Evolutionary conservation across 1,140 invertebrate genomes (phyloP).

Genomic region (Dreissena rostriformis): DNA sequence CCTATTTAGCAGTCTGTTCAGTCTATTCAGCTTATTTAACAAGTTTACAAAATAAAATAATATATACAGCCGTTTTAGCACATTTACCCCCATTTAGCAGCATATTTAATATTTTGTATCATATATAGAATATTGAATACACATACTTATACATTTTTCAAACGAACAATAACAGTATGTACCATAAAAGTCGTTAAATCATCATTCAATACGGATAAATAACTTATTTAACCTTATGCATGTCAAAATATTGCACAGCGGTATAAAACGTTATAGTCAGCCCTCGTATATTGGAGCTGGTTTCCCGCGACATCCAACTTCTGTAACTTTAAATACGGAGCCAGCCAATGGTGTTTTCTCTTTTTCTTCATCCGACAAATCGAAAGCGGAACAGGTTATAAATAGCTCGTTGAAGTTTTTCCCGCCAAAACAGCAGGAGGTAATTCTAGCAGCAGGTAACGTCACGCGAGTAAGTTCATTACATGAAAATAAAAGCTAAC

Average conservation of each 20-base stretch:
- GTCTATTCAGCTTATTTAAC: too few relatives aligned
- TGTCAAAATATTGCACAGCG: not conserved
- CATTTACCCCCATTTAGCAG: too few relatives aligned
- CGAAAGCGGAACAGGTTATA: slow-evolving; percentile 86
- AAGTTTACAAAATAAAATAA: too few relatives aligned
- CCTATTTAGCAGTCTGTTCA: too few relatives aligned
- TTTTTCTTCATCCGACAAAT: slow-evolving; percentile 82
- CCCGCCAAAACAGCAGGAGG: slow-evolving; percentile 91
- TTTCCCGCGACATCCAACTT: slow-evolving; percentile 62
- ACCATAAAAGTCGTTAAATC: too few relatives aligned
- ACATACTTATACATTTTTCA: too few relatives aligned
- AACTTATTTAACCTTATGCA: too few relatives aligned
- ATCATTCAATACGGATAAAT: too few relatives aligned
- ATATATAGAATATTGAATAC: too few relatives aligned
- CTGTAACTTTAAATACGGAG: slow-evolving; percentile 86
- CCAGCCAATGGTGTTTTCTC: slow-evolving; percentile 86
- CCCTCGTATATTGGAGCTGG: slow-evolving; percentile 50
- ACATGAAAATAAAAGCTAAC: slow-evolving; percentile 76
- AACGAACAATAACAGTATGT: too few relatives aligned
- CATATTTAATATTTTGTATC: too few relatives aligned
- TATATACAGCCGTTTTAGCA: too few relatives aligned
- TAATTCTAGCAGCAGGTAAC: slow-evolving; percentile 88
- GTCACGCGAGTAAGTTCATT: slow-evolving; percentile 84
- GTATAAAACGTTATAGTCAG: slow-evolving; percentile 11
- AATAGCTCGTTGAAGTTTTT: slow-evolving; percentile 88